Conservation (phyloP, 2,888 invertebrate genomes). For the Cynaeus angustus region DNA sequence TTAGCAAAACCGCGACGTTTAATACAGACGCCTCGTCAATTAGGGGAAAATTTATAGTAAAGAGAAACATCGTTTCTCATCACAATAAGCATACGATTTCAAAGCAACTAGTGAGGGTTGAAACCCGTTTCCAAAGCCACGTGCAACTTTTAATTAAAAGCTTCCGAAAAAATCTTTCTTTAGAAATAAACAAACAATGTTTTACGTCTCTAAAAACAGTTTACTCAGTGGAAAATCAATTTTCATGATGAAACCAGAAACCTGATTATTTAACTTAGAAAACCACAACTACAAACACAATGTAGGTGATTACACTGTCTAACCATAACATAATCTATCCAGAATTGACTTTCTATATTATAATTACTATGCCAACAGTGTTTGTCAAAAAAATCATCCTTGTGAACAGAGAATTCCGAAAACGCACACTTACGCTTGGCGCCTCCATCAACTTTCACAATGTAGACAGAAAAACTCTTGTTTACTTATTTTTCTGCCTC, state of each 20-base stretch:
- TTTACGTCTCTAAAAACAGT: no score
- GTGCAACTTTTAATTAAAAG: neutral
- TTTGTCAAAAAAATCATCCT: no score
- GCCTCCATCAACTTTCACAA: conserved; percentile 8
- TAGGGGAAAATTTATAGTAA: conserved; percentile 6
- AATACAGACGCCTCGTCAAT: conserved; percentile 20
- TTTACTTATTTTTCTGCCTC: conserved; percentile 16
- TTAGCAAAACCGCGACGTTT: conserved; percentile 28
- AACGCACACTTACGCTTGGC: conserved; percentile 10
- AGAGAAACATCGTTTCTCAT: neutral
- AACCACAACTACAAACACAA: no score
- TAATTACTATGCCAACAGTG: no score
- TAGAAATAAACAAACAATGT: no score
- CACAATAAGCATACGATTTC: neutral
- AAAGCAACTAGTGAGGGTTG: neutral
- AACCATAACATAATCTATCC: no score
- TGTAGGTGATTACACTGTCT: no score
- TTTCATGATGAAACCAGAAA: no score
- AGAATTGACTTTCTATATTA: no score
- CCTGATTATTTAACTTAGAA: no score
- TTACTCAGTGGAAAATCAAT: no score
- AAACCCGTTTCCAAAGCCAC: neutral
- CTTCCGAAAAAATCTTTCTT: no score
- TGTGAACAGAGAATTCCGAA: conserved; percentile 6
- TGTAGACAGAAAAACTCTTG: conserved; percentile 2